A percentile compares a stretch with the other conserved stretches of the same genome.
Evolutionary conservation across 2,797 vertebrate genomes (phyloP).

Genomic region (Craterocephalus amniculus): DNA sequence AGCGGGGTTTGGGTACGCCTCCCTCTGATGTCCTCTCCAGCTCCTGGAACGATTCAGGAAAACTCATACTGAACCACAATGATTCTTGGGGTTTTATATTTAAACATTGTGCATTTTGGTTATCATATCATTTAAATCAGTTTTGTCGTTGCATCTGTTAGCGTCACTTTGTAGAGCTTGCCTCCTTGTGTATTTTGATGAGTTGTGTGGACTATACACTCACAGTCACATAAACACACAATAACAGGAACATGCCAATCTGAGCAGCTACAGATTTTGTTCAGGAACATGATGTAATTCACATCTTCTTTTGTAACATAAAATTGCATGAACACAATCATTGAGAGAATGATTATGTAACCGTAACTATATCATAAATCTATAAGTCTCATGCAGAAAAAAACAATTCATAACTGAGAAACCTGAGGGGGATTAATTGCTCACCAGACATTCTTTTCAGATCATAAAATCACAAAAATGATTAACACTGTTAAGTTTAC

Average conservation of each 20-base stretch:
- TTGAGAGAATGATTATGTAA: no score
- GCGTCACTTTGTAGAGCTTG: background rate
- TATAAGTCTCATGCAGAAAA: no score
- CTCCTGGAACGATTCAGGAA: constrained; percentile 81
- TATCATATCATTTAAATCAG: background rate
- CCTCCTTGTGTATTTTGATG: background rate
- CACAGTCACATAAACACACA: no score
- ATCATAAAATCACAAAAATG: background rate
- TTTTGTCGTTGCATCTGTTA: background rate
- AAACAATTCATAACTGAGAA: no score
- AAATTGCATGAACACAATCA: no score
- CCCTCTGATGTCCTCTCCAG: constrained; percentile 92
- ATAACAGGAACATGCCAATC: background rate
- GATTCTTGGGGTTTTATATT: no score
- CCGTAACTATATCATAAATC: background rate
- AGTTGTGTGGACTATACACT: background rate
- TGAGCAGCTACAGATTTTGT: background rate
- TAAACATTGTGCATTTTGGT: background rate
- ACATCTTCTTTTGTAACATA: background rate
- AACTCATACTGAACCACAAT: no score
- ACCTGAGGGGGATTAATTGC: background rate
- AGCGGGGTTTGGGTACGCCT: constrained; percentile 87
- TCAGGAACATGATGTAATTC: no score
- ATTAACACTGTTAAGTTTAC: constrained; percentile 76
- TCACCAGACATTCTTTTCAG: background rate